These are phyloP conservation scores for Drosophila phalerata DNA, from an alignment of 2,888 invertebrate genomes.

Conservation along the genomic window DNA sequence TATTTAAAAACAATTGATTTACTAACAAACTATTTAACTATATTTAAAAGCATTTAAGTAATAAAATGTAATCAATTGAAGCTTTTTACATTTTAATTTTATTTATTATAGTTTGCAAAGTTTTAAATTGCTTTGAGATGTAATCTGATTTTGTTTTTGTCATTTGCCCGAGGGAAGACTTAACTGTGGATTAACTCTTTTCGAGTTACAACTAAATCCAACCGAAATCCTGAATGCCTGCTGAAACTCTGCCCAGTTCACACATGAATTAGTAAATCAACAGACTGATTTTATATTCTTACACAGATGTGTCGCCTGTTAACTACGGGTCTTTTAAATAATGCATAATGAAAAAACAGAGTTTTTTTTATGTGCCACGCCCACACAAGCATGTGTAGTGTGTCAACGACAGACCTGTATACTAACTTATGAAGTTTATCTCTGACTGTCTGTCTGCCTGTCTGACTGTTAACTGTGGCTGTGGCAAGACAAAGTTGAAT, in stretches of 20 bases:
- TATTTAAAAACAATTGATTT: constrained; percentile 22
- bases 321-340: constrained; percentile 51
- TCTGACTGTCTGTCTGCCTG: constrained; percentile 9
- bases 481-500: constrained; percentile 39
- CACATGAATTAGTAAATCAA: constrained; percentile 63
- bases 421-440: constrained; percentile 31
- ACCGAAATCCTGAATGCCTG: constrained; percentile 14
- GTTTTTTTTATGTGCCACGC: constrained; percentile 29
- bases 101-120: neutral
- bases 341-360: constrained; percentile 50
- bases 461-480: constrained; percentile 11
- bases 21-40: constrained; percentile 39
- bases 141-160: neutral
- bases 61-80: constrained; percentile 13
- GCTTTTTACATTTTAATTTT: neutral
- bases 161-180: neutral
- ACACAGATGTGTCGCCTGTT: constrained; percentile 8
- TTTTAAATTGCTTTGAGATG: constrained; percentile 7
- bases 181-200: constrained; percentile 1
- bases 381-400: constrained; percentile 15
- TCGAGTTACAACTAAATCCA: constrained; percentile 15
- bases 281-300: constrained; percentile 36
- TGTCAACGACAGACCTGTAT: constrained; percentile 16
- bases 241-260: constrained; percentile 23
- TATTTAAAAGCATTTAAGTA: constrained; percentile 22